Base-by-base conservation (phyloP, 2,113 vertebrate genomes). In the Neodon shergylaensis region DNA sequence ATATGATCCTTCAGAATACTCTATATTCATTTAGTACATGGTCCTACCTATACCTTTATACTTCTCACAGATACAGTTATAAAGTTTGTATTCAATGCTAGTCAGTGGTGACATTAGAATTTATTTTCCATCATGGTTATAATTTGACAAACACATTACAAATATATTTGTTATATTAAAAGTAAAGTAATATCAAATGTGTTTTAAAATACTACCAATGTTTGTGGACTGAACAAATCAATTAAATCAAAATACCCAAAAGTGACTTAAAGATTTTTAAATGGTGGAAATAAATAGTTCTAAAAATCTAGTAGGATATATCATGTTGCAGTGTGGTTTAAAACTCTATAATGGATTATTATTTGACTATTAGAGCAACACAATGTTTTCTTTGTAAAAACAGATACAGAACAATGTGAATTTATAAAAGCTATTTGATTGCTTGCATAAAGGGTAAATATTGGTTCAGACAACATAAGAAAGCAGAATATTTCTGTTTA, bases 311-410 rank as follows among this genome's bases (percentile, higher is more conserved):
- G 49, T n/a, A 63, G 17, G 14, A 63, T 39, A 52, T 78, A 13
- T 74, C 47, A 54, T 72, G 6, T 61, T 78, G 42, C 58, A 17
- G 21, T 87, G 47, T 79, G 87, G 24, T 9, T 95, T 90, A 63
- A 17, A 72, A 7, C 42, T 26, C 16, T 66, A 36, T 24, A 21
- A 92, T 83, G 73, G 14, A 89, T 49, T 73, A 28, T 39, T 16
- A 90, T 83, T 93, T 86, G 47, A 42, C 81, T 26, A 22, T 85
- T 93, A 85, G 12, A 44, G 72, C 72, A 7, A 92, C 89, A 77
- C 68, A 85, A 79, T 72, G 4, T 42, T 86, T 94, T n/a, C 10
- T 85, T 24, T 76, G 7, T 84, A 76, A 94, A 95, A 88, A 36
- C 24, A 65, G 47, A 68, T 24, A 70, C 9, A 78, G 26, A 74